Evolutionary conservation across 1,140 invertebrate species (phyloP), one percentile per base, ranked within the genome.

Genomic region (Meloidogyne floridensis): DNA sequence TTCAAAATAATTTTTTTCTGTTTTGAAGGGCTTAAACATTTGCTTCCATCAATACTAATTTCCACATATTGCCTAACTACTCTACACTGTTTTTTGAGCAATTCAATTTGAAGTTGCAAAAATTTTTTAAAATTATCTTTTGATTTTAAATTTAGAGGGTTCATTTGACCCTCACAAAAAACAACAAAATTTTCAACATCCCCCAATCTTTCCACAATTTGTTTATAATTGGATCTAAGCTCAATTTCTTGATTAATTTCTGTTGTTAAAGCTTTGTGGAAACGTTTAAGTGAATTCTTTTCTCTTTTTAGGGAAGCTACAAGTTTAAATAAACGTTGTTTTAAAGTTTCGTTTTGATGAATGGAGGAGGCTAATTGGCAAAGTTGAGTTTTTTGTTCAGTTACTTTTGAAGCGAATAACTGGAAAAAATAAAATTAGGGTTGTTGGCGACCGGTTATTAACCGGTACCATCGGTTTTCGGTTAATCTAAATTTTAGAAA

Each of bases 231-330:
- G 32, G 53, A 32, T n/a, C 76, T 75, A 0, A 84, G 69, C 32
- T 42, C 72, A 11, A 71, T 59, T 85, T 84, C 83, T 32, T 84
- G 77, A 11, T 84, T 83, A 8, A 84, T 59, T 85, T 84, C 83
- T 71, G 32, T 65, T 42, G 18, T 42, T 42, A 84, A 72, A 11
- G 7, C 54, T 6, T 83, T 70, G n/a, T 83, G 54, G 18, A 83
- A 82, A 3, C 51, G 47, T 59, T 80, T 80, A 15, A 77, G 54
- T 13, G 11, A 42, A 51, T 82, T 82, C 20, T 82, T 82, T 51
- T 82, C 81, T 43, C 71, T 75, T 47, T 81, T 81, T 32, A 81
- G 47, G 11, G 54, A 9, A 20, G 53, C 65, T 4, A 80, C 18
- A 5, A 76, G 8, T 65, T 72, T 75, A 15, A 32, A 42, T 9